Evolutionary conservation across 1,140 invertebrate species (phyloP), one percentile per base, ranked within the genome.

Genomic region (Tigriopus japonicus): DNA sequence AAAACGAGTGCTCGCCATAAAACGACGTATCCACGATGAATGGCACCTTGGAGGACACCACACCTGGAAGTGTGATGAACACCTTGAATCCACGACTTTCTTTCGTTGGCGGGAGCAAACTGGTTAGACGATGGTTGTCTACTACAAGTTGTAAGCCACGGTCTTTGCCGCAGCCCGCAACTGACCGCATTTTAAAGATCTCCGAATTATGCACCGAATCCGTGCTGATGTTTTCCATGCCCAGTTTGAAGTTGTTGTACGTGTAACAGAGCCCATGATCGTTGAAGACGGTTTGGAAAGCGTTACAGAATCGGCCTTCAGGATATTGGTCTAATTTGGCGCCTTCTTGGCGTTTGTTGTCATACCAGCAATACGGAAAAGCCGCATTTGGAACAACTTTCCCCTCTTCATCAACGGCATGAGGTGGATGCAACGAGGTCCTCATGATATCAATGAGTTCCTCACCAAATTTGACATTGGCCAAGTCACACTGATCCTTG

Each of bases 211-310:
- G 35, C n/a, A 42, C 6, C 2, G 52, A 35, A 35, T 35, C 28
- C 28, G 3, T 35, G 28, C 28, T 35, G 9, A 35, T 35, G 45
- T 49, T 42, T n/a, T 58, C 24, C 24, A 58, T 41, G 13, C 55
- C 55, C 6, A 41, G 55, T 41, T 42, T 15, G 13, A n/a, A 19
- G 17, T 58, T 58, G 41, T 58, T 58, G 55, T 41, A 58, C 6
- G 55, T 28, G 28, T 58, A 58, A 23, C 55, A 58, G 6, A 58
- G 55, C 14, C 55, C 55, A 42, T 58, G 15, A 28, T 58, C 55
- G 23, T 58, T 58, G 23, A 58, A 17, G 15, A 41, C 42, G n/a
- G 23, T 58, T 58, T 58, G 55, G 17, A 58, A 58, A 6, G 28
- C 41, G 40, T 58, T 40, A n/a, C 55, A 58, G 15, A 41, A 58